Percentiles rank a stretch among this genome's conserved stretches.
Conservation (phyloP, 2,888 invertebrate genomes). For the Pherbina coryleti region DNA sequence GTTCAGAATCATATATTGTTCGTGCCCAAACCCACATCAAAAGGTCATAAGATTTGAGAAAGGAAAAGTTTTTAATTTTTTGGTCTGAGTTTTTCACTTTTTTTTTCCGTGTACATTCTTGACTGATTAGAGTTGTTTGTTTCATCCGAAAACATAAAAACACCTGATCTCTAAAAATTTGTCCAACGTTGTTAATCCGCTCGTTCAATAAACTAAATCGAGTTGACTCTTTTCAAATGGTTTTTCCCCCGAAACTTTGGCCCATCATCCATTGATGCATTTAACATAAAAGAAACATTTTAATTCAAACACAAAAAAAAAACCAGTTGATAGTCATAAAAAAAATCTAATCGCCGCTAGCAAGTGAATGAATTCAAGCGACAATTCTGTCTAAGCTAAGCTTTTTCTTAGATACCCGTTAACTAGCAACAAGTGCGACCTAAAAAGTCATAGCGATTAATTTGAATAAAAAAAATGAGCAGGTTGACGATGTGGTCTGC, state of each 20-base stretch:
- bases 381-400: background rate
- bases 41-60: too few relatives aligned
- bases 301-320: background rate
- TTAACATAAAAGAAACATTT: background rate
- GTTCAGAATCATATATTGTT: too few relatives aligned
- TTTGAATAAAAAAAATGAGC: constrained; percentile 27
- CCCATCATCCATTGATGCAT: constrained; percentile 20
- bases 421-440: constrained; percentile 12
- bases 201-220: too few relatives aligned
- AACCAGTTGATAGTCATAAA: constrained; percentile 28
- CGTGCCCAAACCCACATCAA: too few relatives aligned
- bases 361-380: constrained; percentile 36
- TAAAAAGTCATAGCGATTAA: constrained; percentile 33
- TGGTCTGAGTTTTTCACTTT: too few relatives aligned
- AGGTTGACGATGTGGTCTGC: background rate
- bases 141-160: too few relatives aligned
- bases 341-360: constrained; percentile 4
- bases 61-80: too few relatives aligned
- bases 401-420: constrained; percentile 18
- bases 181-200: too few relatives aligned
- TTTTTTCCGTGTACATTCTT: too few relatives aligned
- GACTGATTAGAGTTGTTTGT: too few relatives aligned
- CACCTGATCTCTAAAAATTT: background rate
- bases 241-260: background rate
- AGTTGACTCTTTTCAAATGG: too few relatives aligned